phyloP scores from a whole-genome alignment of 2,113 vertebrate genomes.

The Isichthys henryi region DNA sequence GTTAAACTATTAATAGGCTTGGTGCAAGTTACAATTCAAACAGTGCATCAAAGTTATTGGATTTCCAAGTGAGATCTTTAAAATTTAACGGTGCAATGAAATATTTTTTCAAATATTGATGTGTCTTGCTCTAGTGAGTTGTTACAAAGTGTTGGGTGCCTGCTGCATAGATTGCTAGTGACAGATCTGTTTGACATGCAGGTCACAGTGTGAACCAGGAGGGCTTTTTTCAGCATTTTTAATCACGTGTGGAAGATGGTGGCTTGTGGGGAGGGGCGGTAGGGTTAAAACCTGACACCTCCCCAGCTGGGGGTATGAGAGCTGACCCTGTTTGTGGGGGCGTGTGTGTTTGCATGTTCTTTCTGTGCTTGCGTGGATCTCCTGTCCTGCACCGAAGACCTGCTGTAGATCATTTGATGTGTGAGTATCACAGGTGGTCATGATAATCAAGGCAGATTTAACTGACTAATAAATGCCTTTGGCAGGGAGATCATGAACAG shows the following conservation, averaged over 20 bases:
- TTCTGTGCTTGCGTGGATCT: not conserved
- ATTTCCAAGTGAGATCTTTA: conserved; percentile 36
- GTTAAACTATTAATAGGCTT: not conserved
- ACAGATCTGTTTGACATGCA: not conserved
- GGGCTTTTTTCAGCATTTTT: not conserved
- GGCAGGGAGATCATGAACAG: not conserved
- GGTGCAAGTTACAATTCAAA: conserved; percentile 24
- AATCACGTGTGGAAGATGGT: not conserved
- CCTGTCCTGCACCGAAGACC: not conserved
- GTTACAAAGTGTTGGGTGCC: conserved; percentile 29
- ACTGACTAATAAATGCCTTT: not conserved
- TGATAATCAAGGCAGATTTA: not conserved
- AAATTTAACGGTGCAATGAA: conserved; percentile 43
- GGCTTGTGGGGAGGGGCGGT: not conserved
- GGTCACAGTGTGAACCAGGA: not conserved
- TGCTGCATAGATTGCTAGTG: conserved; percentile 6
- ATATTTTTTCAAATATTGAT: conserved; percentile 27
- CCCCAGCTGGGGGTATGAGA: not conserved
- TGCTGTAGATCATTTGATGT: not conserved
- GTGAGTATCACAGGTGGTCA: not conserved
- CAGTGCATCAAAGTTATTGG: conserved; percentile 36
- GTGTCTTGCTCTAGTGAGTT: conserved; percentile 15
- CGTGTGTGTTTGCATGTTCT: not conserved
- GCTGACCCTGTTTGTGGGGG: not conserved
- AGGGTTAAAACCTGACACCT: not conserved